Evolutionary conservation across 2,113 vertebrate genomes (phyloP).

Genomic region (Urocolius indicus): DNA sequence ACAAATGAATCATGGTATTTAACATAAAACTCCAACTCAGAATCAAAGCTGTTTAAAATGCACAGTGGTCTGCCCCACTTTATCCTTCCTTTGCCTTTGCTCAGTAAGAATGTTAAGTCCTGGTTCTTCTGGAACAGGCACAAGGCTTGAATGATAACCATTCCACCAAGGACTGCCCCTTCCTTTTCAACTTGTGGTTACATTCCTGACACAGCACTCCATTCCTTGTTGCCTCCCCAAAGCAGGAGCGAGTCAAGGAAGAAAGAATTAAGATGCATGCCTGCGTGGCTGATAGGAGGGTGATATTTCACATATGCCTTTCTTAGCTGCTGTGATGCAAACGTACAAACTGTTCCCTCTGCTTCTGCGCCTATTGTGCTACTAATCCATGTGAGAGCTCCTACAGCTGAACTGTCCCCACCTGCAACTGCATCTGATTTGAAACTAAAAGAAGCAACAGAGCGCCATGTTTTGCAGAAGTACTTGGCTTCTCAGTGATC

Average conservation of each 20-base stretch:
- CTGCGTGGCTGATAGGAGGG: neutral
- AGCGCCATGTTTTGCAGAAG: neutral
- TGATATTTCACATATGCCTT: conserved; percentile 31
- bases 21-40: conserved; percentile 58
- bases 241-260: neutral
- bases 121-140: neutral
- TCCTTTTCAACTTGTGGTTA: neutral
- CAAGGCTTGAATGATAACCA: conserved; percentile 27
- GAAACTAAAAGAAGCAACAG: neutral
- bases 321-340: conserved; percentile 37
- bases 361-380: neutral
- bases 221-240: neutral
- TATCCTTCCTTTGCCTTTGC: neutral
- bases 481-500: neutral
- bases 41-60: conserved; percentile 63
- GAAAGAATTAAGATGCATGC: neutral
- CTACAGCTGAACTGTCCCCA: neutral
- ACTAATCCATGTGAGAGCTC: neutral
- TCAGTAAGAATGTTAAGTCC: neutral
- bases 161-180: neutral
- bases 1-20: conserved; percentile 72
- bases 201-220: neutral
- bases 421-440: conserved; percentile 3
- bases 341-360: conserved; percentile 2
- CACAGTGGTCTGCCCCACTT: neutral